Base-by-base conservation (phyloP, 2,888 invertebrate genomes). In the Xestia ashworthii region DNA sequence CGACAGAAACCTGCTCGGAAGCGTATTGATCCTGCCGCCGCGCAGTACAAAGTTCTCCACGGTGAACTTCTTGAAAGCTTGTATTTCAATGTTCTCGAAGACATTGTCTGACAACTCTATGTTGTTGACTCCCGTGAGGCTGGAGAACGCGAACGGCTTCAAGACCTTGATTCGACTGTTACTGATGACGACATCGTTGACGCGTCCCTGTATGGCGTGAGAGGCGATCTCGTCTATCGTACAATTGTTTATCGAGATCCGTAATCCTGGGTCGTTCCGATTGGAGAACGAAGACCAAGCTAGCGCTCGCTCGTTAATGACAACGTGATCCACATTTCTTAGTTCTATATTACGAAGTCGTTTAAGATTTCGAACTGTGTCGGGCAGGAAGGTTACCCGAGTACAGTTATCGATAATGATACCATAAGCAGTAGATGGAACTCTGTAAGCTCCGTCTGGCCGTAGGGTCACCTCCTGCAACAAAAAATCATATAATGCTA, bases 51-150 rank as follows among this genome's bases (percentile, higher is more conserved):
- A 97, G 85, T 97, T 97, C 55, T 97, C 97, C 0, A 98, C 97
- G 46, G 97, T 97, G 90, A 98, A 98, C 93, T 98, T 98, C 90
- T 98, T 98, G 90, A 98, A 98, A 4, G 98, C 97, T 94, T 98
- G 97, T 62, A 97, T 97, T 86, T 98, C 98, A 68, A 98, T 97
- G 70, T 95, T 97, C 64, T 97, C 95, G 66, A 98, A 96, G 5
- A 92, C 92, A 76, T 98, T 97, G 87, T 98, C 97, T 53, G 95
- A 96, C 83, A 98, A 95, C 84, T 97, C 97, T 78, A 98, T 96
- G 71, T 96, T 97, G 87, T 98, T 97, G 71, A 97, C 97, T 87
- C 97, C 97, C 68, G 97, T 96, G 65, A 98, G 97, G 92, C 98
- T 98, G 80, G 98, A 98, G 91, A 98, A 98, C 0, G 98, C 98